phyloP scores from a whole-genome alignment of 2,797 vertebrate genomes.

The Oryzias dopingdopingensis region DNA sequence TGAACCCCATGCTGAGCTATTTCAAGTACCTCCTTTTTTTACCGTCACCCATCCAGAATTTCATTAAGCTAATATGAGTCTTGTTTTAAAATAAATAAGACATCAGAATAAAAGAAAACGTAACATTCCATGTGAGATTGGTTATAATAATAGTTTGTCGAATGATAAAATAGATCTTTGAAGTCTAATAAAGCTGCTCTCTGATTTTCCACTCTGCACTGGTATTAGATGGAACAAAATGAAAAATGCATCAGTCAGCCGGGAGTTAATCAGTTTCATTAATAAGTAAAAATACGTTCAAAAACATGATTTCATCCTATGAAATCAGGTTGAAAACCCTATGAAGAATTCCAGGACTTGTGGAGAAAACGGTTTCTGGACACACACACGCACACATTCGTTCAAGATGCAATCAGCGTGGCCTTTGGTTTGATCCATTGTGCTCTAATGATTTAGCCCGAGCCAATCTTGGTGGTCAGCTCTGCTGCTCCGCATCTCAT shows the following conservation, averaged over 20 bases:
- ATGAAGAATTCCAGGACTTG: too few species aligned
- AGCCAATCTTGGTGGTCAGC: constrained; percentile 36
- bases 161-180: background rate
- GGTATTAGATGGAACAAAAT: background rate
- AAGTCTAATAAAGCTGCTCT: background rate
- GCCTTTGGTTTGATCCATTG: constrained; percentile 63
- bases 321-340: too few species aligned
- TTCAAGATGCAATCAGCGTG: constrained; percentile 51
- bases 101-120: too few species aligned
- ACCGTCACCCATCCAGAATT: too few species aligned
- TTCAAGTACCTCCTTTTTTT: too few species aligned
- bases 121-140: too few species aligned
- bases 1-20: too few species aligned
- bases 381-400: constrained; percentile 8
- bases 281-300: background rate
- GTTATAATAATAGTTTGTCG: background rate
- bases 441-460: constrained; percentile 58
- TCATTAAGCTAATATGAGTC: too few species aligned
- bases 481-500: constrained; percentile 70
- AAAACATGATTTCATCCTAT: too few species aligned
- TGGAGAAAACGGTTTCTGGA: background rate
- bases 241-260: background rate
- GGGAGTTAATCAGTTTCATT: background rate
- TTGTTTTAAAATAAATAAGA: too few species aligned
- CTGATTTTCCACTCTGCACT: background rate